Percentiles rank a stretch among this genome's conserved stretches.
Evolutionary conservation across 2,888 invertebrate genomes (phyloP).

Genomic region (Calliphora vomitoria): DNA sequence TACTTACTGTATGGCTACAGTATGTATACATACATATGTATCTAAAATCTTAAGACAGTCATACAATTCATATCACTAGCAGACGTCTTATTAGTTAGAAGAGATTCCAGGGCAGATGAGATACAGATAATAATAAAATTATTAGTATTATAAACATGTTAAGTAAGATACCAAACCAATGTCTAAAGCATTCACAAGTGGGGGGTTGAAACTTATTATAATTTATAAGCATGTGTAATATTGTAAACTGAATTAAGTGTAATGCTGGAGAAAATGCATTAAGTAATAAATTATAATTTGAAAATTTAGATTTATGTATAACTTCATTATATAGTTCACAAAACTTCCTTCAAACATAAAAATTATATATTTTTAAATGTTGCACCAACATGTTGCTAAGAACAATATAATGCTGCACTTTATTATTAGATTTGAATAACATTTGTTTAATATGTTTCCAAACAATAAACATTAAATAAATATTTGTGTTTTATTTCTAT

Average conservation of each 20-base stretch:
- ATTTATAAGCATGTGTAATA: background rate
- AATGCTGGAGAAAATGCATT: background rate
- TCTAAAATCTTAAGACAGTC: background rate
- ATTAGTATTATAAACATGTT: constrained; percentile 59
- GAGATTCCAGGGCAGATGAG: constrained; percentile 1
- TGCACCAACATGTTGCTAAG: background rate
- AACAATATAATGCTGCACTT: no score
- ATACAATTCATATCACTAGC: constrained; percentile 51
- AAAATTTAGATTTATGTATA: background rate
- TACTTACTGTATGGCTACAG: background rate
- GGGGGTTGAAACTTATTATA: background rate
- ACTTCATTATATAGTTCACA: no score
- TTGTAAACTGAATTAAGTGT: background rate
- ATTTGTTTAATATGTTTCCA: no score
- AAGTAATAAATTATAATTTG: background rate
- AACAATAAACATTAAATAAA: no score
- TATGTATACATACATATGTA: background rate
- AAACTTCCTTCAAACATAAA: no score
- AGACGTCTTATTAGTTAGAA: constrained; percentile 9
- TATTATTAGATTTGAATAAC: no score
- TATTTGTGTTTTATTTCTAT: no score
- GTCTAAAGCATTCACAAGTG: background rate
- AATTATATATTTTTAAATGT: background rate
- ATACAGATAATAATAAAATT: constrained; percentile 55
- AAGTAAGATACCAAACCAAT: constrained; percentile 7